Conservation (phyloP, 2,113 vertebrate genomes). For the Mola mola region DNA sequence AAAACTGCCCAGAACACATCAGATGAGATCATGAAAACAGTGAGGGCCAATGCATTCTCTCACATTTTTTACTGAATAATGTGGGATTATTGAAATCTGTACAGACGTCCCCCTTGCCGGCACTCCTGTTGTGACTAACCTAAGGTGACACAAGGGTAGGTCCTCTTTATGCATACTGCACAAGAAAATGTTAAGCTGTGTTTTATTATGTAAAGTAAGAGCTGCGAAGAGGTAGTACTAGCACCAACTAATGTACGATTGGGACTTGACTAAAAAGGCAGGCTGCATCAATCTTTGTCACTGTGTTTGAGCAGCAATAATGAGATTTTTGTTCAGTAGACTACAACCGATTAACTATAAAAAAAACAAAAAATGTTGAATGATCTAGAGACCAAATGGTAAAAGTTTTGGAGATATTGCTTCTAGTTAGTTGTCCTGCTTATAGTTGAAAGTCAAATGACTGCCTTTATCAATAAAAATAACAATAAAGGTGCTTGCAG, state of each 20-base stretch:
- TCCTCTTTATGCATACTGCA: constrained; percentile 62
- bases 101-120: constrained; percentile 7
- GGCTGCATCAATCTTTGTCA: constrained; percentile 51
- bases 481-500: neutral
- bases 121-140: constrained; percentile 48
- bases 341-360: constrained; percentile 56
- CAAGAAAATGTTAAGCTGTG: constrained; percentile 69
- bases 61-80: constrained; percentile 34
- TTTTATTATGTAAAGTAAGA: constrained; percentile 77
- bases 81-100: constrained; percentile 26
- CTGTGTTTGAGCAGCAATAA: constrained; percentile 64
- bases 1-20: constrained; percentile 25
- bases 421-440: constrained; percentile 25
- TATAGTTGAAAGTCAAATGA: constrained; percentile 28
- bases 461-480: neutral
- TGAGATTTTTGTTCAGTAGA: constrained; percentile 65
- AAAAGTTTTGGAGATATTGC: constrained; percentile 30
- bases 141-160: constrained; percentile 41
- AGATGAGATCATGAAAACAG: constrained; percentile 35
- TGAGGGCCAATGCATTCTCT: constrained; percentile 13
- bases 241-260: constrained; percentile 52
- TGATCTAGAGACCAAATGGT: constrained; percentile 37
- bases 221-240: constrained; percentile 53
- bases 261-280: constrained; percentile 59
- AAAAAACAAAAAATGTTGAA: constrained; percentile 40